Evolutionary conservation across 1,140 invertebrate species (phyloP), one percentile per base, ranked within the genome.

Genomic region (Ptiloglossa arizonensis): DNA sequence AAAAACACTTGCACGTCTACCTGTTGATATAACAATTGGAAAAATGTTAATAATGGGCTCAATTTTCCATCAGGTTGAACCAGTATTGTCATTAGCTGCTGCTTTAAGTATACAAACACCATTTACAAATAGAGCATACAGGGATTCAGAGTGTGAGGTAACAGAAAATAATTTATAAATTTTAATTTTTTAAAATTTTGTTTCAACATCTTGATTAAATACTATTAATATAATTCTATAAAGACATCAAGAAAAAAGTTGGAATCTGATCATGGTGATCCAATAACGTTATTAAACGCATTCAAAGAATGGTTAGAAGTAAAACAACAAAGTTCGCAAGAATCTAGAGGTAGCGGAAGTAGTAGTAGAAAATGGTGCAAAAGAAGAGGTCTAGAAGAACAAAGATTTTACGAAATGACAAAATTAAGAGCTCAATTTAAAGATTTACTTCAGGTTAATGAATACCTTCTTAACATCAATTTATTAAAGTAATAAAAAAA

Each of bases 1-100:
- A 22, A 95, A 96, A 90, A 96, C 98, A 70, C 91, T 99, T 50
- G 95, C 98, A 19, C 95, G 96, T 87, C 91, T 99, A 22, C 99
- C 99, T 6, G 97, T 99, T 17, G 98, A 99, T 90, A 96, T 99
- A 60, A 95, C 96, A 0, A 95, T 99, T 80, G 98, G 98, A 1
- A 99, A 99, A 94, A 99, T 99, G 95, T 93, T 99, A 22, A 97
- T 99, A 19, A 96, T 98, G 93, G 98, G 97, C 9, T 97, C 96
- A 29, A 95, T 98, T 38, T 98, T 99, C 64, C 94, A 97, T 68
- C 96, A 97, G 89, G 94, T 97, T n/a, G 97, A 99, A 87, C 96
- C 98, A n/a, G 95, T 98, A 15, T 92, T 99, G 13, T 97, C 97
- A 0, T 91, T 99, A 15, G 97, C 98, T 5, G 97, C 98, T 24